Base-by-base conservation (phyloP, 2,888 invertebrate species). In the Macropis europaea region DNA sequence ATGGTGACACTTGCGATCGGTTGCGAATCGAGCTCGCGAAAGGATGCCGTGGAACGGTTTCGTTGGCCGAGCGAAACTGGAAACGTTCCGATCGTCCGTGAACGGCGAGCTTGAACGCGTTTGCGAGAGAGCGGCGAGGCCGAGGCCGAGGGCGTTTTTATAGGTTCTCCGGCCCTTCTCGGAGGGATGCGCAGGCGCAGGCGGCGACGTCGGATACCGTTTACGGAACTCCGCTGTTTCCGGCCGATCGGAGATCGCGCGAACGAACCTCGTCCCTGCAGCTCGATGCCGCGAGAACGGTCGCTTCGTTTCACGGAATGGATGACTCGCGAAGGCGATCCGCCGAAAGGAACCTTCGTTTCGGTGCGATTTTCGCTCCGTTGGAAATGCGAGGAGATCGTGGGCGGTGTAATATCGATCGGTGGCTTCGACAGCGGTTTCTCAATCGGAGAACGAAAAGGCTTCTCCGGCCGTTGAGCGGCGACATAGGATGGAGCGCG, bases 91-190 rank as follows among this genome's bases (percentile, higher is more conserved):
- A n/a, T n/a, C 4, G 47, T 67, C 13, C 13, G 47, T 24, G 42
- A 17, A 13, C 15, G 3, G 6, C 36, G 11, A 19, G 38, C 22
- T 15, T 54, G 47, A 17, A 68, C 52, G 63, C 72, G 68, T 56
- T 70, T 76, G 61, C 26, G 48, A 50, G 26, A 24, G 28, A 9
- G 1, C 9, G 13, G 34, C 24, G 32, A 47, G 13, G 11, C 22
- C 24, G 32, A 47, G 13, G 11, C 22, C n/a, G 13, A 17, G 28
- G 40, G 7, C 19, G 24, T 40, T 81, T 78, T 81, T 80, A 80
- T 80, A 80, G 53, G 60, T 42, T 63, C 34, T 5, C 32, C n/a
- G 40, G 60, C 68, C 60, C 60, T 72, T 48, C 56, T 54, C 26
- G 6, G 24, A 38, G 56, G n/a, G n/a, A n/a, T n/a, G n/a, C n/a